phyloP scores from a whole-genome alignment of 2,797 vertebrate genomes.

The Chelmon rostratus region DNA sequence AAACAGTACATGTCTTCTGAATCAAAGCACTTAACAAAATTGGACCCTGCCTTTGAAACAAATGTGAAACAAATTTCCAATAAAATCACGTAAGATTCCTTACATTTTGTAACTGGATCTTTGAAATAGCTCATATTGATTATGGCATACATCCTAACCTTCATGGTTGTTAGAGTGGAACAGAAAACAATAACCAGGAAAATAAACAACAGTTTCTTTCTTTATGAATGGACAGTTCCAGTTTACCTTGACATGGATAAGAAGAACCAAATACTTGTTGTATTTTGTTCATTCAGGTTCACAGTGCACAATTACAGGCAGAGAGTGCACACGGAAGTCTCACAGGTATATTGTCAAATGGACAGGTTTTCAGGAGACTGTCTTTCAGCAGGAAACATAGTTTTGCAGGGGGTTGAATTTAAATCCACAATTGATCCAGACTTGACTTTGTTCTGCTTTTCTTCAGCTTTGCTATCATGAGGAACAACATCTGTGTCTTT shows the following conservation, averaged over 20 bases:
- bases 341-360: background rate
- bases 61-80: background rate
- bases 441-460: background rate
- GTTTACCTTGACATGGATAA: background rate
- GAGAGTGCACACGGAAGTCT: background rate
- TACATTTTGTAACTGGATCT: background rate
- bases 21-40: background rate
- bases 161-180: background rate
- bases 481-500: conserved; percentile 29
- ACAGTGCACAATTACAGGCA: background rate
- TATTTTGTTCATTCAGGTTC: background rate
- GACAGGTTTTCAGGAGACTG: background rate
- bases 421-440: conserved; percentile 4
- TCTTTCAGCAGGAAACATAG: background rate
- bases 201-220: background rate
- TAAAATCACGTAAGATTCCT: background rate
- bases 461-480: background rate
- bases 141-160: background rate
- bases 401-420: background rate
- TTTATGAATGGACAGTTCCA: background rate
- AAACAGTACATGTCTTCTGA: background rate
- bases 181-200: background rate
- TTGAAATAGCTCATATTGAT: background rate
- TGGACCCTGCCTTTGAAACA: background rate
- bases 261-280: background rate